These are phyloP conservation scores for Odocoileus virginianus DNA, from an alignment of 2,113 vertebrate genomes.

Conservation along the genomic window DNA sequence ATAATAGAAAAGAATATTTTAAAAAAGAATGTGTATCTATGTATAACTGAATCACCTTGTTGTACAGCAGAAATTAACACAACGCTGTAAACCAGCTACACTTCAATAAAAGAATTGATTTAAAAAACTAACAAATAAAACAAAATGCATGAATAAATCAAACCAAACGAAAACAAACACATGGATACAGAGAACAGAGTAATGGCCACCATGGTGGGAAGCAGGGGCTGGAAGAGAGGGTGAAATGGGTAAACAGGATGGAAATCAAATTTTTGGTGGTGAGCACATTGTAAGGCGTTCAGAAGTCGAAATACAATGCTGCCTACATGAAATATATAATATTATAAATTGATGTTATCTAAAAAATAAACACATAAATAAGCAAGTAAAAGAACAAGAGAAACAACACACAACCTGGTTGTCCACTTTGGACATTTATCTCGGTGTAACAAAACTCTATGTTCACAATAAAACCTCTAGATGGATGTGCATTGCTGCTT, in stretches of 20 bases:
- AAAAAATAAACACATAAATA: not conserved
- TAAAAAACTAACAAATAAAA: not conserved
- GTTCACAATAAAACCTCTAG: not conserved
- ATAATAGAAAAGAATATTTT: not conserved
- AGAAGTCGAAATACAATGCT: not conserved
- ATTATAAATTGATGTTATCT: not conserved
- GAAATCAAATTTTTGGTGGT: not conserved
- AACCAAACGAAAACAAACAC: not conserved
- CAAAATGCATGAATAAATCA: not conserved
- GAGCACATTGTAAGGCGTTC: not conserved
- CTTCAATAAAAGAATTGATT: not conserved
- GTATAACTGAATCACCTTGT: not conserved
- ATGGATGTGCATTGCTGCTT: not conserved
- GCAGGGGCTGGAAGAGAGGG: not conserved
- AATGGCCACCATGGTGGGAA: not conserved
- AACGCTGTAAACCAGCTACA: not conserved
- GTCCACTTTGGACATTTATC: not conserved
- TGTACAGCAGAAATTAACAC: not conserved
- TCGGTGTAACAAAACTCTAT: not conserved
- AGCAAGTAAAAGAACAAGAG: not conserved
- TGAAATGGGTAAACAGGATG: not conserved
- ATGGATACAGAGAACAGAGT: not conserved
- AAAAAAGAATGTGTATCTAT: not conserved
- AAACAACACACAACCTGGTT: not conserved
- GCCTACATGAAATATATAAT: not conserved